These are phyloP conservation scores for Champsocephalus gunnari DNA, from an alignment of 2,797 vertebrate genomes.

Conservation along the genomic window DNA sequence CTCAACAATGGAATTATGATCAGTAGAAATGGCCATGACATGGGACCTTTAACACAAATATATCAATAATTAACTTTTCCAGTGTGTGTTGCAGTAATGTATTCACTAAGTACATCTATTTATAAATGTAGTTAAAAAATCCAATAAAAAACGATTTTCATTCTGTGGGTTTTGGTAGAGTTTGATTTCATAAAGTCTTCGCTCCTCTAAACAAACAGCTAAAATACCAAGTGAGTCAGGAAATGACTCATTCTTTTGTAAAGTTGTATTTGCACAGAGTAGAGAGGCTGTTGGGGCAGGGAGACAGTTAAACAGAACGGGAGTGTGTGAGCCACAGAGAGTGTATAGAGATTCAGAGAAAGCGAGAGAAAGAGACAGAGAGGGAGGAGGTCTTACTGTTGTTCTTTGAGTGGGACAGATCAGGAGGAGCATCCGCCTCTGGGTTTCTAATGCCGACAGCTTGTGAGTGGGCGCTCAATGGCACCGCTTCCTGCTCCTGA, in stretches of 20 bases:
- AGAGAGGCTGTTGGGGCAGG: not conserved
- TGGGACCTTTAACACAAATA: too few relatives aligned
- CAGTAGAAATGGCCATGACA: too few relatives aligned
- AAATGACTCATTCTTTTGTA: constrained; percentile 56
- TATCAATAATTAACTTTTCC: not conserved
- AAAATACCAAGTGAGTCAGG: constrained; percentile 45
- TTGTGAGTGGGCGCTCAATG: constrained; percentile 68
- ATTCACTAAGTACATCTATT: not conserved
- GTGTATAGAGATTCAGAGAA: not conserved
- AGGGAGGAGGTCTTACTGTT: constrained; percentile 81
- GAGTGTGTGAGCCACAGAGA: not conserved
- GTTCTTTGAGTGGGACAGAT: constrained; percentile 72
- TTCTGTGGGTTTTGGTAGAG: not conserved
- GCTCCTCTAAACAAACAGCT: constrained; percentile 34
- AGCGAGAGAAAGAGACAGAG: not conserved
- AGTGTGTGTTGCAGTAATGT: not conserved
- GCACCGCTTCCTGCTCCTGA: constrained; percentile 70
- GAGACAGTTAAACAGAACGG: constrained; percentile 38
- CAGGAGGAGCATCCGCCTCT: constrained; percentile 65
- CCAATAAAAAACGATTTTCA: not conserved
- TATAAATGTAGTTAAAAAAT: not conserved
- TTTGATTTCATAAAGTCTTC: constrained; percentile 10
- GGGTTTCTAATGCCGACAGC: constrained; percentile 55
- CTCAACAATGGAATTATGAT: too few relatives aligned
- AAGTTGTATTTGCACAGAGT: constrained; percentile 28